Evolutionary conservation across 2,113 vertebrate species (phyloP).

Genomic region (Bettongia penicillata): DNA sequence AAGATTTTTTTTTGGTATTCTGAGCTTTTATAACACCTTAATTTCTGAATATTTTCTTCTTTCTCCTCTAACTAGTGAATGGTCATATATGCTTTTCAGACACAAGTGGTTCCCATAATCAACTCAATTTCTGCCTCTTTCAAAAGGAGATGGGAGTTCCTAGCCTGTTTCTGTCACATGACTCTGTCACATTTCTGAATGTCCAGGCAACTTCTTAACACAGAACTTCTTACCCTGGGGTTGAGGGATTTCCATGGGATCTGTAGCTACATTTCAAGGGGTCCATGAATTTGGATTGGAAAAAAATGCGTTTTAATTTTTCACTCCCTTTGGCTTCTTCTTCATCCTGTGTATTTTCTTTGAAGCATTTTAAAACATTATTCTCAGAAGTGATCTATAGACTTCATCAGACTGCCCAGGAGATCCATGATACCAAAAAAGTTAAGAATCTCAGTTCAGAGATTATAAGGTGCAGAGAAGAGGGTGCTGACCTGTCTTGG

Average conservation of each 20-base stretch:
- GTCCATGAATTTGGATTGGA: too few species aligned
- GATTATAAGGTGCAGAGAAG: neutral
- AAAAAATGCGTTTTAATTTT: too few species aligned
- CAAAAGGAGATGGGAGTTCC: neutral
- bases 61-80: neutral
- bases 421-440: neutral
- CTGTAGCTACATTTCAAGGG: too few species aligned
- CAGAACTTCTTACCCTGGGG: too few species aligned
- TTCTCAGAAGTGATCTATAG: neutral
- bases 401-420: too few species aligned
- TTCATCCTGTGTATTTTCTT: neutral
- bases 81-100: neutral
- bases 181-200: too few species aligned
- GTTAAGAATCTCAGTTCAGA: neutral
- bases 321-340: too few species aligned
- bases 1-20: neutral
- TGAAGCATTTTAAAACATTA: neutral
- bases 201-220: too few species aligned
- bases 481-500: neutral
- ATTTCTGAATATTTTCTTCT: neutral
- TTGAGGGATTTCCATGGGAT: neutral
- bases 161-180: neutral
- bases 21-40: neutral
- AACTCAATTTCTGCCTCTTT: neutral
- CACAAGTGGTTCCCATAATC: neutral